Percentiles rank a stretch among this genome's conserved stretches.
Evolutionary conservation across 2,888 invertebrate genomes (phyloP).

Genomic region (Napeogenes sylphis): DNA sequence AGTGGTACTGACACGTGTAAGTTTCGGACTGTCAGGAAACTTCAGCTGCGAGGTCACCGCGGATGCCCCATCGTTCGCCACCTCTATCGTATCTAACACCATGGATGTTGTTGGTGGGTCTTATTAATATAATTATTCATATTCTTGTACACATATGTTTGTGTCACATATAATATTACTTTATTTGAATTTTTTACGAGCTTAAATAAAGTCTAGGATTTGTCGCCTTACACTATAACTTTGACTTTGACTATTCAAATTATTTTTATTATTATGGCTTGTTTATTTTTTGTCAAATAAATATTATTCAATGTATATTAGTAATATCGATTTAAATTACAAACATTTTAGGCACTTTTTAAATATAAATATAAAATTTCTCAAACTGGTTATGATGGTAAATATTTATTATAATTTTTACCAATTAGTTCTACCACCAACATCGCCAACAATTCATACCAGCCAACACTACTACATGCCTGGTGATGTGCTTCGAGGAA

Average conservation of each 20-base stretch:
- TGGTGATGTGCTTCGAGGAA: conserved; percentile 83
- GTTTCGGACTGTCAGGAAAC: conserved; percentile 82
- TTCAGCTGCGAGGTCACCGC: conserved; percentile 85
- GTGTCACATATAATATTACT: too few species aligned
- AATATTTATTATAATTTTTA: conserved; percentile 1
- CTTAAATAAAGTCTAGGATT: too few species aligned
- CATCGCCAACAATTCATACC: conserved; percentile 81
- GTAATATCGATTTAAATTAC: too few species aligned
- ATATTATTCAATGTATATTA: too few species aligned
- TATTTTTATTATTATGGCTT: too few species aligned
- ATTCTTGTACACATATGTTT: too few species aligned
- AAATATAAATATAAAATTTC: background rate
- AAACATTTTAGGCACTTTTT: too few species aligned
- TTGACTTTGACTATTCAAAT: too few species aligned
- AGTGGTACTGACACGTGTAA: conserved; percentile 82
- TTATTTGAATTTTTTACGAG: too few species aligned
- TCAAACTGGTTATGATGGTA: background rate
- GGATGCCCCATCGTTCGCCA: conserved; percentile 82
- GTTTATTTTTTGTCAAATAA: too few species aligned
- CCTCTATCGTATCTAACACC: conserved; percentile 79
- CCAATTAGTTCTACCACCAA: conserved; percentile 72
- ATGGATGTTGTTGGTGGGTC: conserved; percentile 85
- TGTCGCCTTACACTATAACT: too few species aligned
- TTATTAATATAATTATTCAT: conserved; percentile 11
- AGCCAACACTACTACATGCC: conserved; percentile 83